Evolutionary conservation across 2,888 invertebrate genomes (phyloP).

Genomic region (Automeris io): DNA sequence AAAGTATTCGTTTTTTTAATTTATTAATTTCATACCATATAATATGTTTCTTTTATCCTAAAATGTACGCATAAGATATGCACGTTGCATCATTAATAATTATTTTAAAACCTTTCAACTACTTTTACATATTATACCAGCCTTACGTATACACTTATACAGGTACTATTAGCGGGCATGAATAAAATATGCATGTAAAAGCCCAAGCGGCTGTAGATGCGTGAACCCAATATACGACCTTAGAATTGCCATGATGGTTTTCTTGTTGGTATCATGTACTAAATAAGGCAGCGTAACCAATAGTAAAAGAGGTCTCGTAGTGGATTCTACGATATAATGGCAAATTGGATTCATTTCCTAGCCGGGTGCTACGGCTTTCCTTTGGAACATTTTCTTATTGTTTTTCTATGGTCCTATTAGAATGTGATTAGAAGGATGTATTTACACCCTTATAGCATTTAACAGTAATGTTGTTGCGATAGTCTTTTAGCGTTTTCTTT

Average conservation of each 20-base stretch:
- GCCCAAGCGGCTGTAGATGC: constrained; percentile 24
- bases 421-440: constrained; percentile 40
- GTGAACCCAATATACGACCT: constrained; percentile 36
- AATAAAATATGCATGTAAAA: constrained; percentile 25
- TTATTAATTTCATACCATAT: too few relatives aligned
- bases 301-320: constrained; percentile 36
- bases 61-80: too few relatives aligned
- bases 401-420: constrained; percentile 45
- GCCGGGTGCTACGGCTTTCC: constrained; percentile 33
- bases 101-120: neutral
- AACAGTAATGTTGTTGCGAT: constrained; percentile 12
- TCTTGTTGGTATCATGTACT: constrained; percentile 45
- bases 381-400: constrained; percentile 42
- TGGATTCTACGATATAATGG: constrained; percentile 58
- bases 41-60: too few relatives aligned
- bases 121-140: neutral
- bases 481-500: neutral
- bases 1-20: too few relatives aligned
- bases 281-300: constrained; percentile 45
- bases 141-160: neutral
- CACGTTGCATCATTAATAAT: neutral
- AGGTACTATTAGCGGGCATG: constrained; percentile 2
- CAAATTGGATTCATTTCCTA: constrained; percentile 67
- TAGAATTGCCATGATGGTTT: constrained; percentile 46
- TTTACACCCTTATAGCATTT: constrained; percentile 29